Conservation (phyloP, 1,140 invertebrate genomes). For the Caenorhabditis tropicalis region DNA sequence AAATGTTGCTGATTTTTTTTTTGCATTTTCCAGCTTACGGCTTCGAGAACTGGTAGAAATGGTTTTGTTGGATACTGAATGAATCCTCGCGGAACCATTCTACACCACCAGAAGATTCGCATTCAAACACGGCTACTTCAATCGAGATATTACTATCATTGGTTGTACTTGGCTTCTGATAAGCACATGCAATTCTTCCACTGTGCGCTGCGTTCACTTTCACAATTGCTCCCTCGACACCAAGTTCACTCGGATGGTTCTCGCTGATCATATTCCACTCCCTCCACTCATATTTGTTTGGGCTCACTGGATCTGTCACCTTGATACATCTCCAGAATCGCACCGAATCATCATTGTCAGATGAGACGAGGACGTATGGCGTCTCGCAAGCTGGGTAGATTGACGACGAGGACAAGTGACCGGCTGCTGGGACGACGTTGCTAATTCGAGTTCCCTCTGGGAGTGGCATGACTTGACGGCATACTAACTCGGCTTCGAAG, state of each 20-base stretch:
- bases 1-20: too few species aligned
- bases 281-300: constrained; percentile 62
- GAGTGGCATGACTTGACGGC: constrained; percentile 34
- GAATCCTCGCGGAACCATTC: constrained; percentile 98
- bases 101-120: constrained; percentile 93
- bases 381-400: constrained; percentile 97
- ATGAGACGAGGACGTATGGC: constrained; percentile 88
- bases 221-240: constrained; percentile 62
- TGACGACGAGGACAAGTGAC: constrained; percentile 94
- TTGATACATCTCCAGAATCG: constrained; percentile 73
- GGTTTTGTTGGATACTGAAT: constrained; percentile 69
- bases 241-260: constrained; percentile 62
- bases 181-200: constrained; percentile 93
- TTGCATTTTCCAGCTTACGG: too few species aligned
- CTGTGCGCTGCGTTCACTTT: constrained; percentile 84
- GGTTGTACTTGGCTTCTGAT: constrained; percentile 76
- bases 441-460: constrained; percentile 30
- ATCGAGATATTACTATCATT: constrained; percentile 77
- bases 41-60: constrained; percentile 23
- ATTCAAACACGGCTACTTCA: constrained; percentile 96
- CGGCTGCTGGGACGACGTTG: constrained; percentile 82
- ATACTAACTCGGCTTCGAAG: constrained; percentile 46
- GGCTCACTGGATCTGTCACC: neutral
- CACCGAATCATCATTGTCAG: constrained; percentile 85
- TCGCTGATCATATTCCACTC: constrained; percentile 71